Evolutionary conservation across 2,888 invertebrate genomes (phyloP).

Genomic region (Drosophila planitibia): DNA sequence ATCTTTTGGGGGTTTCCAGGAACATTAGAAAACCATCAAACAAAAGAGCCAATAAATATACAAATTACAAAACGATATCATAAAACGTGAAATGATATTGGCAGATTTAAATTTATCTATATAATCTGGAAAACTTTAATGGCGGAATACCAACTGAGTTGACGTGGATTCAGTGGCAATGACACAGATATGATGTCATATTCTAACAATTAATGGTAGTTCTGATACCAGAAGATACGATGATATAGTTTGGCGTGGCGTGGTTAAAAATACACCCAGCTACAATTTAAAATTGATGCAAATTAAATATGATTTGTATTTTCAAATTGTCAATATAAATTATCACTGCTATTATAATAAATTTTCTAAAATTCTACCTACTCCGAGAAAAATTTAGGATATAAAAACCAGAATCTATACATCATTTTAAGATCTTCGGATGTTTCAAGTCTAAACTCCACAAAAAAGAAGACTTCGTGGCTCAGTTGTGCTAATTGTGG

Average conservation of each 20-base stretch:
- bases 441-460: background rate
- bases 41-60: background rate
- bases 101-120: background rate
- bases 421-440: background rate
- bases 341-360: too few relatives aligned
- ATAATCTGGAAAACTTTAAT: background rate
- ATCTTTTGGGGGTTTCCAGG: background rate
- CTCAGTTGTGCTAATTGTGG: too few relatives aligned
- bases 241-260: too few relatives aligned
- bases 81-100: background rate
- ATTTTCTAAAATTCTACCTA: too few relatives aligned
- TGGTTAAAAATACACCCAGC: background rate
- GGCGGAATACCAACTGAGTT: too few relatives aligned
- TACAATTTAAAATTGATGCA: background rate
- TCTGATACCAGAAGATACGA: too few relatives aligned
- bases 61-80: background rate
- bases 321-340: background rate
- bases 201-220: background rate
- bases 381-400: too few relatives aligned
- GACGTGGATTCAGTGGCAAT: background rate
- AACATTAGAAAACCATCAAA: background rate
- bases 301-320: background rate
- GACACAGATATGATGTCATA: background rate
- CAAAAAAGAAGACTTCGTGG: too few relatives aligned
- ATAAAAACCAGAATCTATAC: background rate